Percentiles rank a stretch among this genome's conserved stretches.
Evolutionary conservation across 2,888 invertebrate genomes (phyloP).

Genomic region (Tromatobia lineatoria): DNA sequence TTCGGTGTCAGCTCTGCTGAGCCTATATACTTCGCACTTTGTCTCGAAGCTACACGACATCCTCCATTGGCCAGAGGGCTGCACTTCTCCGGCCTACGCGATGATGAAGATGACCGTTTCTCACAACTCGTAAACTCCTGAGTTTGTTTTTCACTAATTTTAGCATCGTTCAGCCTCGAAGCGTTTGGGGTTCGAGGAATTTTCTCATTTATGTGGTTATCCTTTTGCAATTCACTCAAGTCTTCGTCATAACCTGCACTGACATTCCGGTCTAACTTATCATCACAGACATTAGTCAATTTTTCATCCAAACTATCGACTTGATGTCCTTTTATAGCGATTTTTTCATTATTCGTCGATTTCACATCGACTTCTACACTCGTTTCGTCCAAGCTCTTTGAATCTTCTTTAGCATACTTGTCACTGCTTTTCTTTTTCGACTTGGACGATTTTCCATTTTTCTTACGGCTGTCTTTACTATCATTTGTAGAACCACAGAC

Average conservation of each 20-base stretch:
- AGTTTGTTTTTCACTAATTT: conserved; percentile 23
- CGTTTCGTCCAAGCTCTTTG: conserved; percentile 1
- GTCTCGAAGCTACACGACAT: not conserved
- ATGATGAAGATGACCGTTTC: conserved; percentile 13
- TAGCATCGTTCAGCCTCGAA: conserved; percentile 28
- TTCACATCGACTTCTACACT: conserved; percentile 17
- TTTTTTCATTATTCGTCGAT: conserved; percentile 16
- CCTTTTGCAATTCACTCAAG: not conserved
- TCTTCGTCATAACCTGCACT: not conserved
- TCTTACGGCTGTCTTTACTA: conserved; percentile 37
- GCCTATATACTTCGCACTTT: conserved; percentile 3
- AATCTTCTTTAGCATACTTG: conserved; percentile 29
- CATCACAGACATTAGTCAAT: conserved; percentile 19
- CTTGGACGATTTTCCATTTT: conserved; percentile 54
- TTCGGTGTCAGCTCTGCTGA: not conserved
- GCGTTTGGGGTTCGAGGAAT: not conserved
- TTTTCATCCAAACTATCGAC: conserved; percentile 19
- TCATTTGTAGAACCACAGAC: conserved; percentile 69
- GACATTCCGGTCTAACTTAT: conserved; percentile 11
- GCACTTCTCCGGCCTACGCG: conserved; percentile 26
- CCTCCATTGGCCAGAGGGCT: conserved; percentile 29
- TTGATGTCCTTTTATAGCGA: conserved; percentile 24
- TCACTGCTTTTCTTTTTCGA: conserved; percentile 35
- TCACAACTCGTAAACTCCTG: conserved; percentile 4
- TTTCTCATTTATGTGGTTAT: conserved; percentile 11